These are phyloP conservation scores for Callorhinus ursinus DNA, from an alignment of 2,113 vertebrate species.

Conservation along the genomic window DNA sequence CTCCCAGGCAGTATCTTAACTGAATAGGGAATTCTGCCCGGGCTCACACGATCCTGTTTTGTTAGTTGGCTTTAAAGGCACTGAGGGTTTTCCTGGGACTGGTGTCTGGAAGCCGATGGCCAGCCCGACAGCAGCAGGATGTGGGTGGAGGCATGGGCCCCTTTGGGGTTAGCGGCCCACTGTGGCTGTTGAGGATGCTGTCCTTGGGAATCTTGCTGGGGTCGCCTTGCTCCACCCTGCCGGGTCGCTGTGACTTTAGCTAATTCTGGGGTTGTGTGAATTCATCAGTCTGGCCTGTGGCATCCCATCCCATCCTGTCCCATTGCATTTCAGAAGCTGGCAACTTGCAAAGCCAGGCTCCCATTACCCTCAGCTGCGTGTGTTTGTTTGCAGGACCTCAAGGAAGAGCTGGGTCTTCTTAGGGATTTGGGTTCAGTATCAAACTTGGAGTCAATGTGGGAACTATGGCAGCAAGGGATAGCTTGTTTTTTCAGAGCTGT, in stretches of 20 bases:
- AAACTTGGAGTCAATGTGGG: not conserved
- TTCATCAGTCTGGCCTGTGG: not conserved
- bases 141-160: not conserved
- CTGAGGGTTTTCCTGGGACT: not conserved
- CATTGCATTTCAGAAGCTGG: not conserved
- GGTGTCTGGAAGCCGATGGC: not conserved
- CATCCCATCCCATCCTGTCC: not conserved
- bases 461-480: not conserved
- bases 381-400: not conserved
- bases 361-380: not conserved
- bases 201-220: not conserved
- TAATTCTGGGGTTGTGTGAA: not conserved
- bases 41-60: not conserved
- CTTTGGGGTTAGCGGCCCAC: accelerated
- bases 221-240: not conserved
- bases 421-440: not conserved
- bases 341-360: not conserved
- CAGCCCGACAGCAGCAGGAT: not conserved
- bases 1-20: not conserved
- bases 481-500: not conserved
- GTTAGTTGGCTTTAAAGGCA: not conserved
- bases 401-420: not conserved
- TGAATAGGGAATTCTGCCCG: not conserved
- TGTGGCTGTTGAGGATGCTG: not conserved
- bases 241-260: not conserved